Percentiles rank a stretch among this genome's conserved stretches.
phyloP scores from a whole-genome alignment of 2,888 invertebrate species.

The Pandemis corylana region DNA sequence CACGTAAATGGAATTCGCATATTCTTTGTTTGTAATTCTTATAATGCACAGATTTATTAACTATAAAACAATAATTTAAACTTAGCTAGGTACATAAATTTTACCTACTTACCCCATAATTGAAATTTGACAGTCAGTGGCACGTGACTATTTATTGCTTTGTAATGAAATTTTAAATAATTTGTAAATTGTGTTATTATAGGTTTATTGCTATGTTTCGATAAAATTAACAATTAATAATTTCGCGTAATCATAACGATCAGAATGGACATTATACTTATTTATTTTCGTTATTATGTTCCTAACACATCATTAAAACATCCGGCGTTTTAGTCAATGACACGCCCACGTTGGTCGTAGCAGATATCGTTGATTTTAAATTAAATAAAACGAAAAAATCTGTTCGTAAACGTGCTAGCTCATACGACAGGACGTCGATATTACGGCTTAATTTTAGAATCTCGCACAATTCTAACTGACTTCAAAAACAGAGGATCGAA shows the following conservation, averaged over 20 bases:
- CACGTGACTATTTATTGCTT: too few relatives aligned
- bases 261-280: not conserved
- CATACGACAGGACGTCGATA: not conserved
- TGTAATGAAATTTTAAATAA: too few relatives aligned
- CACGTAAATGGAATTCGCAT: too few relatives aligned
- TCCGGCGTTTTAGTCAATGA: slow-evolving; percentile 12
- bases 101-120: too few relatives aligned
- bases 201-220: not conserved
- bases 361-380: slow-evolving; percentile 1
- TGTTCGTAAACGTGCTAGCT: not conserved
- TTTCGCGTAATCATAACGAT: not conserved
- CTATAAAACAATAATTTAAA: too few relatives aligned
- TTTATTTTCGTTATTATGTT: too few relatives aligned
- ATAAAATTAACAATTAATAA: too few relatives aligned
- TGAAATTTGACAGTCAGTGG: too few relatives aligned
- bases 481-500: slow-evolving; percentile 22
- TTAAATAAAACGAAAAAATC: not conserved
- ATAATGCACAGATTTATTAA: too few relatives aligned
- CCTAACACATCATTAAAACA: not conserved
- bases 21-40: too few relatives aligned
- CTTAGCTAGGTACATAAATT: too few relatives aligned
- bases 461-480: not conserved
- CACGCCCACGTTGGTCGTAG: slow-evolving; percentile 8
- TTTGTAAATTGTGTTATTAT: not conserved
- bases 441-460: slow-evolving; percentile 10